These are phyloP conservation scores for Dysmachus trigonus DNA, from an alignment of 2,888 invertebrate species.

Conservation along the genomic window DNA sequence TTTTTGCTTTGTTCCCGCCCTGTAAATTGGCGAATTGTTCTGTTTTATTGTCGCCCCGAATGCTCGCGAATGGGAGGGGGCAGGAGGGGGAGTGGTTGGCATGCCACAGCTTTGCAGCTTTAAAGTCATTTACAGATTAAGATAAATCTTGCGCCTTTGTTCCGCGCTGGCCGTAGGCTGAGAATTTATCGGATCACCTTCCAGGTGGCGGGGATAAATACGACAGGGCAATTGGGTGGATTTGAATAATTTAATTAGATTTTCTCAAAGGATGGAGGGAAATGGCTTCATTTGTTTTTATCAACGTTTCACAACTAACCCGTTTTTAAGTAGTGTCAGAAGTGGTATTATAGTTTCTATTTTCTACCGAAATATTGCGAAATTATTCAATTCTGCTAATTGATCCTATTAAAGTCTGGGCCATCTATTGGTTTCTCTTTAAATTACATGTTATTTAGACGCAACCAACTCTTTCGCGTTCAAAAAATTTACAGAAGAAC, in stretches of 20 bases:
- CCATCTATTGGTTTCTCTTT: too few species aligned
- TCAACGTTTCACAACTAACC: not conserved
- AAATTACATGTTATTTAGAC: too few species aligned
- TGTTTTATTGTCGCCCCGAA: not conserved
- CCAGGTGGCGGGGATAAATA: not conserved
- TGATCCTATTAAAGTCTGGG: too few species aligned
- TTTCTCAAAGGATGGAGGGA: not conserved
- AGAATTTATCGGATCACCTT: not conserved
- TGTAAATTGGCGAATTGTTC: not conserved
- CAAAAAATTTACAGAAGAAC: too few species aligned
- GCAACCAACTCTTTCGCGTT: too few species aligned
- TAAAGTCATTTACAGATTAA: conserved; percentile 19
- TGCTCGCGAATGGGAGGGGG: not conserved
- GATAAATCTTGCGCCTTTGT: not conserved
- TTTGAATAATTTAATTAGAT: not conserved
- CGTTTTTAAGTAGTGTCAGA: not conserved
- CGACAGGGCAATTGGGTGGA: not conserved
- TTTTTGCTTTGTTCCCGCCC: not conserved
- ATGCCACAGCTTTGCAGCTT: not conserved
- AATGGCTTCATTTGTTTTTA: not conserved
- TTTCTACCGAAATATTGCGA: too few species aligned
- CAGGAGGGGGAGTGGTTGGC: not conserved
- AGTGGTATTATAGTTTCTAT: not conserved
- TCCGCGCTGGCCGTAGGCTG: not conserved
- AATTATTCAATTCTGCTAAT: not conserved